Evolutionary conservation across 1,140 invertebrate genomes (phyloP).

Genomic region (Drosophila lacteicornis): DNA sequence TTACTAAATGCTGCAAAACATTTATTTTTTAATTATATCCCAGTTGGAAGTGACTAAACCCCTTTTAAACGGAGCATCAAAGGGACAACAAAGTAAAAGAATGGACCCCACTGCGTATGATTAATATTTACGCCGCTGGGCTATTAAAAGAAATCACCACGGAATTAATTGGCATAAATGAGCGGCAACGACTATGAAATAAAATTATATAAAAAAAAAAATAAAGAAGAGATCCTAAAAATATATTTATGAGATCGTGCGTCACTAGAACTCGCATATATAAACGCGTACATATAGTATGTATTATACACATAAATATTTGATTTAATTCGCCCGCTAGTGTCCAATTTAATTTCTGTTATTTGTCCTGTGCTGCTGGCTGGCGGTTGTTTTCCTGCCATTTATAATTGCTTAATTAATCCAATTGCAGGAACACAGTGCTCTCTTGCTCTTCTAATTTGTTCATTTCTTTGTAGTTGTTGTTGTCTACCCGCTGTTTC

Average conservation of each 20-base stretch:
- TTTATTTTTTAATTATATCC: not conserved
- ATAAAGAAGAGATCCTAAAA: conserved; percentile 46
- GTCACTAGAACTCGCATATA: conserved; percentile 48
- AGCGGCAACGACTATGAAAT: conserved; percentile 48
- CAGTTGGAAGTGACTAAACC: not conserved
- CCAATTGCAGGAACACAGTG: conserved; percentile 69
- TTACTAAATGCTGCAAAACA: too few relatives aligned
- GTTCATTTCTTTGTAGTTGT: conserved; percentile 17
- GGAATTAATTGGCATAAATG: conserved; percentile 75
- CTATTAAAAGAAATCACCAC: conserved; percentile 58
- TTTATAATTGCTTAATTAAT: conserved; percentile 79
- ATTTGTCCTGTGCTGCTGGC: conserved; percentile 16
- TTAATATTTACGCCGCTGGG: conserved; percentile 37
- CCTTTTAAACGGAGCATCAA: not conserved
- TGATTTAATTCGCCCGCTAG: conserved; percentile 47
- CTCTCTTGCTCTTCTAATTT: conserved; percentile 35
- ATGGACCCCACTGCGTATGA: conserved; percentile 28
- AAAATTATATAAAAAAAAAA: conserved; percentile 48
- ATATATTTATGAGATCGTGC: conserved; percentile 61
- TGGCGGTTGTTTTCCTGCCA: conserved; percentile 34
- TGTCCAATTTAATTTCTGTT: conserved; percentile 41
- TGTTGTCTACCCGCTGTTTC: conserved; percentile 67
- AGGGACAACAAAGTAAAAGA: not conserved
- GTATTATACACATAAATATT: conserved; percentile 42
- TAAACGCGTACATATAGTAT: conserved; percentile 16